Conservation (phyloP, 2,888 invertebrate genomes). For the Psylliodes chrysocephalus region DNA sequence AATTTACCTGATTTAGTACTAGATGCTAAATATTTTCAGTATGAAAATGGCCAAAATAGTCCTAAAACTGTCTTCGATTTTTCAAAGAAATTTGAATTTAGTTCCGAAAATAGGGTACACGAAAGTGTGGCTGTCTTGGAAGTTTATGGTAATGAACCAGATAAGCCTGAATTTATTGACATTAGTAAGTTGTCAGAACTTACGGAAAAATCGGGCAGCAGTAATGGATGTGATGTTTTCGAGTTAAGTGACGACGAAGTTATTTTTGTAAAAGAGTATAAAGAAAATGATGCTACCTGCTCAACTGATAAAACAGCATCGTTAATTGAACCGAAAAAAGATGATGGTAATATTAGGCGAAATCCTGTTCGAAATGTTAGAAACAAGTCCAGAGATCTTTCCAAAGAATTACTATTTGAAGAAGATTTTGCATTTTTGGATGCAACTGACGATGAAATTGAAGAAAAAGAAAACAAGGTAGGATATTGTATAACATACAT, state of each 20-base stretch:
- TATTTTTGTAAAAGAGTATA: constrained; percentile 47
- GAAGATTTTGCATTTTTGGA: constrained; percentile 51
- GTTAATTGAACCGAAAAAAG: neutral
- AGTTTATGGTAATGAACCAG: constrained; percentile 25
- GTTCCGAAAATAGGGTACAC: constrained; percentile 20
- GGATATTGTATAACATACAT: too few relatives aligned
- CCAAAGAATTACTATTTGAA: constrained; percentile 46
- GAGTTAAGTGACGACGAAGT: constrained; percentile 41
- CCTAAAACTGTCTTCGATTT: constrained; percentile 4
- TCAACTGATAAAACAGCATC: neutral
- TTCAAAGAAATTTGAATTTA: constrained; percentile 1
- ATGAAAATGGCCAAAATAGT: constrained; percentile 15
- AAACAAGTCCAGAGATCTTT: constrained; percentile 38
- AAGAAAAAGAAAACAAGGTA: constrained; percentile 41
- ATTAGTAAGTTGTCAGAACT: constrained; percentile 43
- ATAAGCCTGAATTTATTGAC: constrained; percentile 47
- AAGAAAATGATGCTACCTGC: constrained; percentile 4
- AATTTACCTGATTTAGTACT: constrained; percentile 31
- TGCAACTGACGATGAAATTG: constrained; percentile 43
- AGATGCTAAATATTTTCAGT: constrained; percentile 32
- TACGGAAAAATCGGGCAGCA: constrained; percentile 2
- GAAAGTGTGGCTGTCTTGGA: constrained; percentile 34
- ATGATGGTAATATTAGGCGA: constrained; percentile 40
- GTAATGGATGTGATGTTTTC: constrained; percentile 5
- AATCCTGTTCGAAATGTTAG: constrained; percentile 48